phyloP scores from a whole-genome alignment of 1,140 invertebrate species.

The Saccostrea echinata region DNA sequence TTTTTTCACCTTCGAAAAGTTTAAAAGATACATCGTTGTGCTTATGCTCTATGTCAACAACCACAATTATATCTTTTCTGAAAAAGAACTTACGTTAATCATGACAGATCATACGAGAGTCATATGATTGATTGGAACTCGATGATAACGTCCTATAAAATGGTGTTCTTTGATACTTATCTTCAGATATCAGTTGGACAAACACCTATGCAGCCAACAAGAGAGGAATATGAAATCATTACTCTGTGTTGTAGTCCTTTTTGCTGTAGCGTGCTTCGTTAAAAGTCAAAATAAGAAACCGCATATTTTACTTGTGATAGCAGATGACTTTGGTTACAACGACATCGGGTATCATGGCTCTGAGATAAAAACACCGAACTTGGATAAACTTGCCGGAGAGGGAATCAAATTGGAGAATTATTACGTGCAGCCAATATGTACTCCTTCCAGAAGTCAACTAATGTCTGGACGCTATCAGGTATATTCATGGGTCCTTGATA shows the following conservation, averaged over 20 bases:
- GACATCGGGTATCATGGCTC: constrained; percentile 74
- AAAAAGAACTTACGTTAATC: too few species aligned
- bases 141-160: too few species aligned
- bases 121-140: neutral
- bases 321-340: too few species aligned
- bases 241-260: neutral
- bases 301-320: constrained; percentile 70
- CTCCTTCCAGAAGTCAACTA: constrained; percentile 71
- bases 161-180: too few species aligned
- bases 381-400: constrained; percentile 68
- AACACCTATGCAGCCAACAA: neutral
- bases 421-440: constrained; percentile 75
- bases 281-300: constrained; percentile 51
- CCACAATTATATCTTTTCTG: too few species aligned
- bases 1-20: too few species aligned
- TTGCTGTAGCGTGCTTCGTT: neutral
- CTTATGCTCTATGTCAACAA: too few species aligned
- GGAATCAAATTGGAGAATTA: constrained; percentile 74
- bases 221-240: neutral
- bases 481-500: neutral
- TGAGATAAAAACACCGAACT: constrained; percentile 70
- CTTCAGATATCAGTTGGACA: neutral
- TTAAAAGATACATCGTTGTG: too few species aligned
- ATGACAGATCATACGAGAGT: neutral
- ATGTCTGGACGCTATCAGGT: constrained; percentile 75